Conservation (phyloP, 2,888 invertebrate genomes). For the Amblyjoppa proteus region DNA sequence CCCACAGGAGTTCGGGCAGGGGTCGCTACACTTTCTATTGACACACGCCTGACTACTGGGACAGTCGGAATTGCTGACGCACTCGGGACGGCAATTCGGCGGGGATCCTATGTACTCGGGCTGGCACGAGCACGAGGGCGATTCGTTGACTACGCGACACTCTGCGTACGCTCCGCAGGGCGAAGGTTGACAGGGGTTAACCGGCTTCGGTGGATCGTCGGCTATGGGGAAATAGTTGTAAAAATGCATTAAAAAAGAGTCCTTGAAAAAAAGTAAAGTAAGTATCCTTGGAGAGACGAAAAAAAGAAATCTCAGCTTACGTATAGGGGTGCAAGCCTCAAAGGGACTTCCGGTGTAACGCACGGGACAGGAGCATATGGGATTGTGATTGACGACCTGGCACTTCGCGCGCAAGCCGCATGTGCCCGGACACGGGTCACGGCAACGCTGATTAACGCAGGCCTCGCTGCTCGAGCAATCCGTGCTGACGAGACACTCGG, state of each 20-base stretch:
- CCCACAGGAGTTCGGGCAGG: conserved; percentile 91
- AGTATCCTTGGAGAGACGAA: background rate
- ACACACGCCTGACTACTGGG: conserved; percentile 89
- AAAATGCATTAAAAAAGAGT: background rate
- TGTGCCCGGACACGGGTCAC: conserved; percentile 86
- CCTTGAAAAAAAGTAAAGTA: background rate
- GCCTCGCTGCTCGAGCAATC: conserved; percentile 84
- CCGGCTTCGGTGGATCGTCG: conserved; percentile 77
- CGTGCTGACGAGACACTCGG: conserved; percentile 85
- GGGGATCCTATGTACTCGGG: conserved; percentile 88
- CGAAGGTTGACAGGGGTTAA: conserved; percentile 89
- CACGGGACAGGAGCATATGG: conserved; percentile 86
- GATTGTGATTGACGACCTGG: conserved; percentile 86
- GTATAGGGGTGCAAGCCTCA: conserved; percentile 85
- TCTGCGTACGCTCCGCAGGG: conserved; percentile 89
- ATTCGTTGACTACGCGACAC: conserved; percentile 87
- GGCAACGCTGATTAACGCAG: conserved; percentile 86
- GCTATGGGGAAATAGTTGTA: conserved; percentile 68
- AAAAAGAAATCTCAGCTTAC: conserved; percentile 83
- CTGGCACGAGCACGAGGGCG: conserved; percentile 89
- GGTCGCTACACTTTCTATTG: conserved; percentile 91
- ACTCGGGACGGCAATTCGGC: conserved; percentile 91
- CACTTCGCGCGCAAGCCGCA: conserved; percentile 86
- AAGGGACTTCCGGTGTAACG: conserved; percentile 89
- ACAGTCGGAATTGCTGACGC: conserved; percentile 92